Evolutionary conservation across 2,113 vertebrate genomes (phyloP).

Genomic region (Cromileptes altivelis): DNA sequence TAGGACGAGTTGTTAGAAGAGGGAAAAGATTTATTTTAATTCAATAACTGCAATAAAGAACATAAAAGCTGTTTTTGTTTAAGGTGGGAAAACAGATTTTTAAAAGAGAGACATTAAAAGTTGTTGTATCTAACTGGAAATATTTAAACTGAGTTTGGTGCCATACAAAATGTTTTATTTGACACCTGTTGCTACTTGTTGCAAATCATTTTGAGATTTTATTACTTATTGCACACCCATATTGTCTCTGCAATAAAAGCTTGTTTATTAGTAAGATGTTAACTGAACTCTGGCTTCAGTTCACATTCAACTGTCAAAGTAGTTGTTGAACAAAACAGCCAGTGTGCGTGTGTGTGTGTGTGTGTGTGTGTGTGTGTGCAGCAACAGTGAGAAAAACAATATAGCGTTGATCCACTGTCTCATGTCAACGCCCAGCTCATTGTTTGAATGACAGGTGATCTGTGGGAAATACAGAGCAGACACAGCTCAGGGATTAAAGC

Average conservation of each 20-base stretch:
- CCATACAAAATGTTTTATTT: neutral
- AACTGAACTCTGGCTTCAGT: neutral
- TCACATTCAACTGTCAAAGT: neutral
- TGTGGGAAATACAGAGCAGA: neutral
- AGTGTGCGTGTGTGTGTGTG: neutral
- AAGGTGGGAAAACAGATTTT: neutral
- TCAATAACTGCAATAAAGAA: neutral
- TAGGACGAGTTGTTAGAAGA: no score
- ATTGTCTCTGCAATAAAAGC: neutral
- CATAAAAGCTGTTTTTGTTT: no score
- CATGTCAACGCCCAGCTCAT: neutral
- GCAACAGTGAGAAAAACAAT: neutral
- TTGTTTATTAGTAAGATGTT: neutral
- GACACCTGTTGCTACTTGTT: neutral
- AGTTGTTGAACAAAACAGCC: neutral
- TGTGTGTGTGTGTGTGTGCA: no score
- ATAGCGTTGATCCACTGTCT: slow-evolving; percentile 9
- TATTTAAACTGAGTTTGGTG: neutral
- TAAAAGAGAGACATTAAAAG: neutral
- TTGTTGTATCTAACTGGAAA: neutral
- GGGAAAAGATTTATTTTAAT: neutral
- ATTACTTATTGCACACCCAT: no score
- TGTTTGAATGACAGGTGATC: slow-evolving; percentile 29
- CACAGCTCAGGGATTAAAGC: neutral
- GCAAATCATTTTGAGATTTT: neutral